phyloP scores from a whole-genome alignment of 2,113 vertebrate species.

The Promerops cafer region DNA sequence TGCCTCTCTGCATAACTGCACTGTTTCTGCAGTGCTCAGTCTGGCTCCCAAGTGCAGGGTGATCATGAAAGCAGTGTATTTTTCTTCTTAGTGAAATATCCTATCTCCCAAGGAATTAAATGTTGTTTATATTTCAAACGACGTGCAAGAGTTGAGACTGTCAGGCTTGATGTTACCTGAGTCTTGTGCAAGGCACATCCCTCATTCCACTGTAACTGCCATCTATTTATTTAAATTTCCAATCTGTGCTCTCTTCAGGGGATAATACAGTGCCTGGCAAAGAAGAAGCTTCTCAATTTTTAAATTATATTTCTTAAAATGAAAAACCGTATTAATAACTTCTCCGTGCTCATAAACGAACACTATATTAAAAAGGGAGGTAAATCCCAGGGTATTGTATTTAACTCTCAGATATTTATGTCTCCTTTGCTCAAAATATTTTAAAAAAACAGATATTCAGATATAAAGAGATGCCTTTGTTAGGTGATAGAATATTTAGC shows the following conservation, averaged over 20 bases:
- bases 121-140: slow-evolving; percentile 64
- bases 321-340: slow-evolving; percentile 44
- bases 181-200: slow-evolving; percentile 51
- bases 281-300: slow-evolving; percentile 51
- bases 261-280: slow-evolving; percentile 65
- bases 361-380: neutral
- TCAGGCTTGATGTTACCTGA: slow-evolving; percentile 67
- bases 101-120: slow-evolving; percentile 68
- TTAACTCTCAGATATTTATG: neutral
- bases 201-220: slow-evolving; percentile 58
- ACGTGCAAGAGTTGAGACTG: slow-evolving; percentile 48
- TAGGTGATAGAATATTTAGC: neutral
- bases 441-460: neutral
- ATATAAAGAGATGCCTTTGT: neutral
- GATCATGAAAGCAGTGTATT: neutral
- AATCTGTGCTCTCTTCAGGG: slow-evolving; percentile 74
- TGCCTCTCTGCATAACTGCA: neutral
- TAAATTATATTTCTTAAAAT: slow-evolving; percentile 55
- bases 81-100: slow-evolving; percentile 48
- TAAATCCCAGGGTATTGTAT: neutral
- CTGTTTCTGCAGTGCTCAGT: neutral
- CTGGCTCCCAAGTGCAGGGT: neutral
- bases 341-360: neutral
- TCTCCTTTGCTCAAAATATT: slow-evolving; percentile 18
- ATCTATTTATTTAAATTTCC: slow-evolving; percentile 75